Percentiles rank a stretch among this genome's conserved stretches.
These are phyloP conservation scores for Acridotheres tristis DNA, from an alignment of 2,797 vertebrate genomes.

Conservation along the genomic window DNA sequence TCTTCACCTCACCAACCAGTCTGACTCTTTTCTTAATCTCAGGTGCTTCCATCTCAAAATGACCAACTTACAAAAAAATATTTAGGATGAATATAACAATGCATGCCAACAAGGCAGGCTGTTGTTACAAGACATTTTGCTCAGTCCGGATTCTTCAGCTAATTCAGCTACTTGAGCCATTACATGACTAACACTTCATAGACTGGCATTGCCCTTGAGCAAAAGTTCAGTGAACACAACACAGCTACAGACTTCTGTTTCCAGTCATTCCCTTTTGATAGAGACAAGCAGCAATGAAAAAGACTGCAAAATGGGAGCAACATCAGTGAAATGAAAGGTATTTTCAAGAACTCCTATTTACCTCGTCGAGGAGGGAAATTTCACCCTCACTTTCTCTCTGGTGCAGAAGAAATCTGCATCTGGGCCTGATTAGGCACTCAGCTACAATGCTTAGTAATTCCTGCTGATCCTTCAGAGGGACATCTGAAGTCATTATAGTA, in stretches of 20 bases:
- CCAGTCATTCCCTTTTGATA: background rate
- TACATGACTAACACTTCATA: background rate
- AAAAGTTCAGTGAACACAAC: background rate
- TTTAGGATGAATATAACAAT: background rate
- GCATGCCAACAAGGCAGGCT: background rate
- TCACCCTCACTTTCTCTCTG: background rate
- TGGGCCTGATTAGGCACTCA: background rate
- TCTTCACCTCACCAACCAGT: background rate
- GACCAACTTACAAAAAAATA: background rate
- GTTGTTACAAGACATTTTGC: background rate
- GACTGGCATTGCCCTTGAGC: background rate
- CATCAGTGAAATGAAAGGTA: background rate
- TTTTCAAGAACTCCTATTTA: background rate
- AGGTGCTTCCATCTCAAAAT: background rate
- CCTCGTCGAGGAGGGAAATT: background rate
- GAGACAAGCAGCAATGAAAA: background rate
- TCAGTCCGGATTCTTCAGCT: background rate
- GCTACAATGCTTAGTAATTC: constrained; percentile 20
- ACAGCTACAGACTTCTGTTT: background rate
- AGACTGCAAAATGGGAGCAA: background rate
- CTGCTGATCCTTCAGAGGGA: constrained; percentile 18
- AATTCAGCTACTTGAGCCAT: background rate
- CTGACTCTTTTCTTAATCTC: background rate
- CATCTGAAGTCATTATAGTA: constrained; percentile 45
- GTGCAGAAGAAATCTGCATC: background rate